These are phyloP conservation scores for Muntiacus muntjak DNA, from an alignment of 2,113 vertebrate genomes.

Conservation along the genomic window DNA sequence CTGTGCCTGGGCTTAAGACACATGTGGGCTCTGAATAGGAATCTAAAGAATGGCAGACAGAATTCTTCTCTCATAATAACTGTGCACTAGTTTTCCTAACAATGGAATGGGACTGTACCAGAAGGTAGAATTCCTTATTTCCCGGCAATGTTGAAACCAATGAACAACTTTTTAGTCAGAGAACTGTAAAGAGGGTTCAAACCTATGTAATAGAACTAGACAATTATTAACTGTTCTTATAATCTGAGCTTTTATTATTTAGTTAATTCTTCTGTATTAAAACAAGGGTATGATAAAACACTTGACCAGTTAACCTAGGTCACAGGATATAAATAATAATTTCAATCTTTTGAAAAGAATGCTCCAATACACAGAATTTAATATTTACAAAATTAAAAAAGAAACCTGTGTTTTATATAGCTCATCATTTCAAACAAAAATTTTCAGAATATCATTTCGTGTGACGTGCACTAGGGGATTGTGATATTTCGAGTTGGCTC, in stretches of 20 bases:
- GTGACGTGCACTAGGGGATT: background rate
- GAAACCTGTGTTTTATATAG: background rate
- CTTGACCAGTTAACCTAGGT: background rate
- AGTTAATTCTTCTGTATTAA: background rate
- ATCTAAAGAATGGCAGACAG: background rate
- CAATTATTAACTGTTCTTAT: background rate
- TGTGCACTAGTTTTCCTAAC: background rate
- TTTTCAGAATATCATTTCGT: background rate
- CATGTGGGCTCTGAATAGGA: background rate
- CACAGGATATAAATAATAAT: background rate
- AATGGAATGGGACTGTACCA: background rate
- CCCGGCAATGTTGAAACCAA: background rate
- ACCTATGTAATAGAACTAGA: background rate
- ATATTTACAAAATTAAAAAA: background rate
- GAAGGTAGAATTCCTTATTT: slow-evolving; percentile 9
- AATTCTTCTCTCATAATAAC: background rate
- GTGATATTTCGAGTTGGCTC: background rate
- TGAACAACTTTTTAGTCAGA: background rate
- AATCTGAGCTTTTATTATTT: background rate
- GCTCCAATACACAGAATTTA: background rate
- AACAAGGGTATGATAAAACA: background rate
- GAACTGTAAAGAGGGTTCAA: background rate
- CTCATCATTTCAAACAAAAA: background rate
- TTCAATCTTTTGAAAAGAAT: background rate
- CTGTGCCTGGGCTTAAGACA: background rate